These are phyloP conservation scores for Colistium nudipinnis DNA, from an alignment of 2,113 vertebrate species.

Conservation along the genomic window DNA sequence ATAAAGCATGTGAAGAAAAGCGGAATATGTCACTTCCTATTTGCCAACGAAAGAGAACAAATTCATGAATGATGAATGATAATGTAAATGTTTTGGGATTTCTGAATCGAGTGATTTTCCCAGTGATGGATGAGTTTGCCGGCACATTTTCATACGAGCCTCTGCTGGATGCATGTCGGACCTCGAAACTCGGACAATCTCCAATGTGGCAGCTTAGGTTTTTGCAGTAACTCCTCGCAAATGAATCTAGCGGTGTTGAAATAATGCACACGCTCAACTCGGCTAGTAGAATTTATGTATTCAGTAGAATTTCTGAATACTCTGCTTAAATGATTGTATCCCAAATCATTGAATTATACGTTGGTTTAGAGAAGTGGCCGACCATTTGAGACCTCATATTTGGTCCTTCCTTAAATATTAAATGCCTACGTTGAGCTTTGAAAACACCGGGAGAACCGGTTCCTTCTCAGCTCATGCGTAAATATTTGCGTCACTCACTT, in stretches of 20 bases:
- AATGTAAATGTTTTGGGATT: no score
- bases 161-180: constrained; percentile 13
- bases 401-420: no score
- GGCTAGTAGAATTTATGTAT: no score
- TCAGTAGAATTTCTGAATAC: no score
- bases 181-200: not conserved
- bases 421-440: no score
- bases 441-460: not conserved
- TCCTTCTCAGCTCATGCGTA: not conserved
- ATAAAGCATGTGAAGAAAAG: not conserved
- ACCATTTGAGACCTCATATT: no score
- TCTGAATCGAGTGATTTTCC: constrained; percentile 46
- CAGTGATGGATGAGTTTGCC: constrained; percentile 42
- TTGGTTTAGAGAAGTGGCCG: no score
- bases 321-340: no score
- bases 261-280: no score
- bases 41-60: constrained; percentile 8
- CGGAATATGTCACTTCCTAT: not conserved
- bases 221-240: not conserved
- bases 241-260: no score
- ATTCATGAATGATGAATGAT: no score
- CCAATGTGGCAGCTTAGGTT: constrained; percentile 15
- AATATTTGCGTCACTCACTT: not conserved
- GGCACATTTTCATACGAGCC: constrained; percentile 25
- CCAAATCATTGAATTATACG: no score